A percentile compares a stretch with the other conserved stretches of the same genome.
phyloP scores from a whole-genome alignment of 64 coral and sea anemone genomes.

The Stylophora pistillata region DNA sequence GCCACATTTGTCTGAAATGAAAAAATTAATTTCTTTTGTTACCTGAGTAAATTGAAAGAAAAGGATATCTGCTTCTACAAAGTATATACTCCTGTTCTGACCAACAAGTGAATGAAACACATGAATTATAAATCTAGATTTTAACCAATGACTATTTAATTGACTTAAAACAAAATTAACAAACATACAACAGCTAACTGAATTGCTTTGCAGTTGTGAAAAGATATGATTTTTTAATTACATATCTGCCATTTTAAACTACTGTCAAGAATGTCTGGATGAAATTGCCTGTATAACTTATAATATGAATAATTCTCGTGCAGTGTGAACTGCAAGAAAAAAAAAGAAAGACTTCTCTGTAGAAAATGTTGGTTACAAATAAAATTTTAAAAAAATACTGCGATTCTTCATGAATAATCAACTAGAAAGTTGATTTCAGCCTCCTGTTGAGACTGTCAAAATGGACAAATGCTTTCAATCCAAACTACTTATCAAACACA shows the following conservation, averaged over 20 bases:
- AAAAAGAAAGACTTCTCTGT: neutral
- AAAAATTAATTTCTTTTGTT: neutral
- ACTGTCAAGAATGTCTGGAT: too few relatives aligned
- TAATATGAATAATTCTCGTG: too few relatives aligned
- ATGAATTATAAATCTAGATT: constrained; percentile 32
- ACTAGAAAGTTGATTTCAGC: neutral
- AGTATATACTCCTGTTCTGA: neutral
- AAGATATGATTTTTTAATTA: neutral
- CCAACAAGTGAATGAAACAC: constrained; percentile 23
- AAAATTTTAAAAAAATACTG: neutral
- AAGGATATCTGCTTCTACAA: too few relatives aligned
- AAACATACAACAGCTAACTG: constrained; percentile 9
- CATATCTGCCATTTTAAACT: neutral
- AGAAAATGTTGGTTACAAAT: neutral
- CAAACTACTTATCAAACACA: neutral
- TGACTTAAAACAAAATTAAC: constrained; percentile 30
- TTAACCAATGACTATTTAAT: constrained; percentile 29
- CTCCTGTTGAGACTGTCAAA: neutral
- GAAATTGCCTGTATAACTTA: too few relatives aligned
- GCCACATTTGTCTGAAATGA: neutral
- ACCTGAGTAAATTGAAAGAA: too few relatives aligned
- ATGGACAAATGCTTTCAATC: neutral
- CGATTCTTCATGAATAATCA: constrained; percentile 40
- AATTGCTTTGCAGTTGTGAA: neutral
- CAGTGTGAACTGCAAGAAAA: neutral